Evolutionary conservation across 2,113 vertebrate genomes (phyloP), one percentile per base, ranked within the genome.

Genomic region (Leptosomus discolor): DNA sequence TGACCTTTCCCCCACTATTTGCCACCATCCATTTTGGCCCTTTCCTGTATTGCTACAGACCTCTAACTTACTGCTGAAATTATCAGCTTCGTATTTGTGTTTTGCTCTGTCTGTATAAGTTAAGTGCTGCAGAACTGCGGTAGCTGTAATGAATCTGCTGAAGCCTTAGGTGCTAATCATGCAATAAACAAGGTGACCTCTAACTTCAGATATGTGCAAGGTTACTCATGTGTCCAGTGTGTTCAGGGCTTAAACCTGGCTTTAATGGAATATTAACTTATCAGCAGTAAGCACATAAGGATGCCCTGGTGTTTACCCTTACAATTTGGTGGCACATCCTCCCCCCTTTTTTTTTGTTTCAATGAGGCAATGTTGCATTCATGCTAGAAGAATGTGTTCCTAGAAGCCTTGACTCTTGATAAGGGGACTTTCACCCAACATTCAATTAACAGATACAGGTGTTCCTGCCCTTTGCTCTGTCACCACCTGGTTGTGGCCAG

Each of bases 1-100:
- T 97, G 96, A 97, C 95, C 95, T 97, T 95, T 96, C 15, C 86
- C 86, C 94, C 92, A 95, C 77, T 95, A 29, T 82, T 94, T 96
- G 84, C 94, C 92, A 94, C 75, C 74, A 73, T 95, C 86, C 41
- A 39, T 82, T 91, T 54, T 95, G 84, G 69, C 80, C 91, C 61
- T 70, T 69, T 92, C 61, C 36, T 2, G 0, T 58, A 13, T 41
- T 63, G 48, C 65, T 79, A 26, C 57, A 79, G 76, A 67, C 53
- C 56, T 95, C 51, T 84, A 78, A 50, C 18, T n/a, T 7, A 12
- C 57, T 36, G 56, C 43, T 60, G 81, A 69, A 53, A 70, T 65
- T 45, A 74, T 8, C 48, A 41, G 46, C 60, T 86, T 75, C 30
- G 0, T 15, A 6, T 53, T 75, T 75, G 27, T 70, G 39, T 71